Evolutionary conservation across 2,797 vertebrate species (phyloP).

Genomic region (Labeo calbasu): DNA sequence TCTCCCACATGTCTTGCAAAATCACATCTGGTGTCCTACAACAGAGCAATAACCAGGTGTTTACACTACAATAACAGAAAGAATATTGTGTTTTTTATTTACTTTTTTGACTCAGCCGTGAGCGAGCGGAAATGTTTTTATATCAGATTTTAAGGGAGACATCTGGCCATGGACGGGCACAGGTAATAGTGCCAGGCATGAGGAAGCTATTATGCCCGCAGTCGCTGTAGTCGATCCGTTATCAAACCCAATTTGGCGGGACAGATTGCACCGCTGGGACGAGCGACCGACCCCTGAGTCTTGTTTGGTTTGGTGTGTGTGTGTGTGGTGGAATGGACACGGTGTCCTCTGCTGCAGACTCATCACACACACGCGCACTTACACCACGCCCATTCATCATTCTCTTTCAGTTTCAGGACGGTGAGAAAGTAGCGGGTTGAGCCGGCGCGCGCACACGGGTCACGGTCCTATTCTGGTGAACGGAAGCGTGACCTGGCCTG

Average conservation of each 20-base stretch:
- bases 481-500: constrained; percentile 48
- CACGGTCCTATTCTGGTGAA: constrained; percentile 32
- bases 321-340: constrained; percentile 34
- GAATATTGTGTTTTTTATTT: neutral
- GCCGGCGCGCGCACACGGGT: constrained; percentile 8
- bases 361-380: constrained; percentile 19
- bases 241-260: constrained; percentile 60
- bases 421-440: constrained; percentile 39
- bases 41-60: neutral
- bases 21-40: neutral
- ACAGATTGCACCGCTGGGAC: constrained; percentile 58
- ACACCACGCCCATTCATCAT: constrained; percentile 56
- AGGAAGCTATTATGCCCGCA: constrained; percentile 47
- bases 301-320: constrained; percentile 39
- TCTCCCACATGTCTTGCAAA: neutral
- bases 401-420: constrained; percentile 20
- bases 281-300: constrained; percentile 47
- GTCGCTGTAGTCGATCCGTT: constrained; percentile 54
- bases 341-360: constrained; percentile 25
- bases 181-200: constrained; percentile 36
- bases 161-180: constrained; percentile 33
- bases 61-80: neutral
- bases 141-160: constrained; percentile 20
- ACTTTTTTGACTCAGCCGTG: neutral
- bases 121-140: neutral